These are phyloP conservation scores for Chrysolina americana DNA, from an alignment of 2,888 invertebrate genomes.

Conservation along the genomic window DNA sequence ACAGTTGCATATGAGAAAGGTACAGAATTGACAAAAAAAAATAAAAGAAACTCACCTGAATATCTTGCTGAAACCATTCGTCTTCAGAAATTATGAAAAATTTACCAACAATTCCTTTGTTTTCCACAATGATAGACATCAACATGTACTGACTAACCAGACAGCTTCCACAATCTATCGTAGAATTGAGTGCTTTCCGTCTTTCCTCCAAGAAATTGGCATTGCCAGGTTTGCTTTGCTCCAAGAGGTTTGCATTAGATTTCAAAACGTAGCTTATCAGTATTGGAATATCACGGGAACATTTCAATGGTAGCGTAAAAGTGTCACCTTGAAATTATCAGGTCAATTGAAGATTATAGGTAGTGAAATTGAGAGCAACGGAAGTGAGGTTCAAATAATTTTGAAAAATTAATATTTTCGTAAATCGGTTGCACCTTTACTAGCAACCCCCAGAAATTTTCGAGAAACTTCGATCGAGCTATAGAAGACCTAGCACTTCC, in stretches of 20 bases:
- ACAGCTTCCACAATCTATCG: slow-evolving; percentile 68
- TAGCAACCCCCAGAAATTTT: no score
- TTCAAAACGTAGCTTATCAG: slow-evolving; percentile 62
- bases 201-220: slow-evolving; percentile 49
- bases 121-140: slow-evolving; percentile 62
- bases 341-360: no score
- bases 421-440: no score
- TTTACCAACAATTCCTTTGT: slow-evolving; percentile 65
- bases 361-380: no score
- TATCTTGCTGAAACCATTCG: slow-evolving; percentile 66
- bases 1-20: no score
- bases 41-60: slow-evolving; percentile 62
- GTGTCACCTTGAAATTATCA: slow-evolving; percentile 42
- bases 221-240: slow-evolving; percentile 37
- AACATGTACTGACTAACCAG: slow-evolving; percentile 65
- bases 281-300: slow-evolving; percentile 65
- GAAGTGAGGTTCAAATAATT: no score
- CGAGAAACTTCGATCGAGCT: no score
- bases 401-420: no score
- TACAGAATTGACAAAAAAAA: no score
- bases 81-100: slow-evolving; percentile 70
- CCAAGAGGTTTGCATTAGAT: slow-evolving; percentile 39
- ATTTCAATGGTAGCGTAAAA: slow-evolving; percentile 59
- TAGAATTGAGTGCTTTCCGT: slow-evolving; percentile 61
- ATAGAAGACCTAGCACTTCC: no score